phyloP scores from a whole-genome alignment of 2,888 invertebrate species.

The Zaprionus obscuricornis region DNA sequence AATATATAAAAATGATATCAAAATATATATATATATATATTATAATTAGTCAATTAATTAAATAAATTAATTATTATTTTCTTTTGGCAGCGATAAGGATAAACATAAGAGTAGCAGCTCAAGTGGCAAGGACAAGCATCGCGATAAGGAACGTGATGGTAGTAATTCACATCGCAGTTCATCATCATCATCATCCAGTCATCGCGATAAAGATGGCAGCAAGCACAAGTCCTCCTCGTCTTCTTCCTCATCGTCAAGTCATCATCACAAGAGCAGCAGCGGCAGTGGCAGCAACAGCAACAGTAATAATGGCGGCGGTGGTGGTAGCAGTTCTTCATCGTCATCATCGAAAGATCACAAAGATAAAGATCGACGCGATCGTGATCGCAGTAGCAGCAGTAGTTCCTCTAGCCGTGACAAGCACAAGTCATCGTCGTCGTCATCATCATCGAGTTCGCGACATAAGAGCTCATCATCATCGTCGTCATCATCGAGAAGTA shows the following conservation, averaged over 20 bases:
- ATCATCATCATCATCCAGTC: constrained; percentile 68
- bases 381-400: constrained; percentile 82
- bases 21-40: background rate
- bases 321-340: constrained; percentile 59
- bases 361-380: constrained; percentile 83
- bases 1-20: background rate
- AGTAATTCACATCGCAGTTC: constrained; percentile 64
- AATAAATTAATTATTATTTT: too few species aligned
- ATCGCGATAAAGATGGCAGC: constrained; percentile 83
- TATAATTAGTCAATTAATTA: too few species aligned
- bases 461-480: constrained; percentile 75
- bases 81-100: constrained; percentile 77
- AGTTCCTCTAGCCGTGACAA: constrained; percentile 80
- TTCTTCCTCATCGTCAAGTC: constrained; percentile 81
- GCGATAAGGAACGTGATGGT: constrained; percentile 81
- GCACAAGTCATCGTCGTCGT: constrained; percentile 79
- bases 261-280: constrained; percentile 75
- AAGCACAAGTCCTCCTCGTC: constrained; percentile 81
- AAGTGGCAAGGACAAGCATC: constrained; percentile 82
- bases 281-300: constrained; percentile 27
- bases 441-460: constrained; percentile 64
- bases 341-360: too few species aligned
- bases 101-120: constrained; percentile 84
- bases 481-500: constrained; percentile 81
- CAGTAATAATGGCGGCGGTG: constrained; percentile 54